These are phyloP conservation scores for Balearica regulorum DNA, from an alignment of 2,797 vertebrate species.

Conservation along the genomic window DNA sequence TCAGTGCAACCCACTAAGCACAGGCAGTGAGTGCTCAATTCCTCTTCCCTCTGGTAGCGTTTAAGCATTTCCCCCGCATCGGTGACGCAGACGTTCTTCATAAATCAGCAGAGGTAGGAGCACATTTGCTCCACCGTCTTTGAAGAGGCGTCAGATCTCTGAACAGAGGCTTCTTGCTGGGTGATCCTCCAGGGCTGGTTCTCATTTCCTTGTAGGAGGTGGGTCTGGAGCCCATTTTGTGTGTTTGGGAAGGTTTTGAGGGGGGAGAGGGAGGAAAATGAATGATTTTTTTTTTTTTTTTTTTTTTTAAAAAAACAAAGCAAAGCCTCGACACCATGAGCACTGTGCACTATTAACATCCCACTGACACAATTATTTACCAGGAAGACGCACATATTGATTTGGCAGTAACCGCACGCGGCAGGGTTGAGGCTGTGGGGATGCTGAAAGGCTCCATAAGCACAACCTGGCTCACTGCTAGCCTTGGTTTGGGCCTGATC, in stretches of 20 bases:
- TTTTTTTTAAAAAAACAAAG: background rate
- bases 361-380: conserved; percentile 21
- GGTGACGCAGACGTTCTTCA: background rate
- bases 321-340: background rate
- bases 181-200: conserved; percentile 27
- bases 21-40: background rate
- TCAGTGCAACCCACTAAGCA: background rate
- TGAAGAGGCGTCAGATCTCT: conserved; percentile 40
- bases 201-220: conserved; percentile 51
- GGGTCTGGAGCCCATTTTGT: conserved; percentile 57
- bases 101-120: conserved; percentile 13
- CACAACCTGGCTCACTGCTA: background rate
- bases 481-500: background rate
- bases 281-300: conserved; percentile 44
- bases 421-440: background rate
- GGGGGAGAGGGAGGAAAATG: conserved; percentile 1
- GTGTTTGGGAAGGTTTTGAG: background rate
- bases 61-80: background rate
- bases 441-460: background rate
- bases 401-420: background rate
- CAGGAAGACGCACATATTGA: background rate
- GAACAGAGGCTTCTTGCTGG: conserved; percentile 7
- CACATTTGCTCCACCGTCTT: background rate
- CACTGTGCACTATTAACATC: conserved; percentile 10
- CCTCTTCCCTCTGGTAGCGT: background rate